Base-by-base conservation (phyloP, 2,113 vertebrate genomes). In the Stegastes partitus region DNA sequence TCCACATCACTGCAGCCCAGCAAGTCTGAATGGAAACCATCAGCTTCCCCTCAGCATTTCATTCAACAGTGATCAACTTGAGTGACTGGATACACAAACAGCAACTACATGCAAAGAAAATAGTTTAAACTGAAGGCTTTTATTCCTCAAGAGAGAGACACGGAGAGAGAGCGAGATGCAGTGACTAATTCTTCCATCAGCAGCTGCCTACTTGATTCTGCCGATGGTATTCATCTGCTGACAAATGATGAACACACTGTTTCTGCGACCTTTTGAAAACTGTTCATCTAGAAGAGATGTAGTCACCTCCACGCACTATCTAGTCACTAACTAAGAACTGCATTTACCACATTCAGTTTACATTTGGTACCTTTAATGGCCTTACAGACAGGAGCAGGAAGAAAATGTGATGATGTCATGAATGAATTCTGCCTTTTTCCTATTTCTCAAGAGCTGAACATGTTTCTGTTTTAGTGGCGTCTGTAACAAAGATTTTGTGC, bases 121-220 rank as follows among this genome's bases (percentile, higher is more conserved):
- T 4, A 7, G 53, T 39, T 66, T 70, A 0, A 58, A 62, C 16
- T 50, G 21, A 45, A 70, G 28, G 62, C 66, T 34, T 55, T 59
- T 28, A 44, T 53, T 47, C 37, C 11, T 42, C 1, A 10, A 22
- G 54, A 59, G 44, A 75, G 31, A 39, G 3, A 50, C 4, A 59
- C 50, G 10, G 5, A 55, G 16, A 21, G 10, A 42, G 18, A 21
- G 19, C 19, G 4, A n/a, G 16, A 11, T 5, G 31, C 21, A 28
- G 44, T 77, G 83, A 88, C 42, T 74, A 10, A 21, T 78, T 77
- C 39, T 42, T 57, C 78, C 50, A 76, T 82, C 75, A 75, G 68
- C 72, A 64, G 76, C 68, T 68, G 61, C 54, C 70, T 68, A 54
- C 62, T 63, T 56, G 22, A 68, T 71, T 64, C 61, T 62, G 26